A percentile compares a stretch with the other conserved stretches of the same genome.
These are phyloP conservation scores for Coenonympha arcania DNA, from an alignment of 2,888 invertebrate species.

Conservation along the genomic window DNA sequence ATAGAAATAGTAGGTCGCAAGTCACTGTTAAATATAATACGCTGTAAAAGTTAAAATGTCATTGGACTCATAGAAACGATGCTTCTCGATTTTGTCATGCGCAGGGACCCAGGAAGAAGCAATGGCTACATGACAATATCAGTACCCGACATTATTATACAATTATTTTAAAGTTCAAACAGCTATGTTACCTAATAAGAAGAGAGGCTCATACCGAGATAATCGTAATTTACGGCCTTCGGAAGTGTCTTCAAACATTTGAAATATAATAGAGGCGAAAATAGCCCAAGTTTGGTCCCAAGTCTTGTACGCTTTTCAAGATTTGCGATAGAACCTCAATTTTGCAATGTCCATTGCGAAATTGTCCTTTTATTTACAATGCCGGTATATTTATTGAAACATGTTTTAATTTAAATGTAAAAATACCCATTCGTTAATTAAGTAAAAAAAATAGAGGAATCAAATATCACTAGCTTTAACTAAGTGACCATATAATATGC, in stretches of 20 bases:
- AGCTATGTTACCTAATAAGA: conserved; percentile 14
- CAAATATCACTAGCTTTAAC: too few species aligned
- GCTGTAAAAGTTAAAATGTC: neutral
- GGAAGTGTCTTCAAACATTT: conserved; percentile 8
- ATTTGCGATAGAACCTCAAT: conserved; percentile 65
- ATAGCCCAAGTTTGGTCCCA: conserved; percentile 30
- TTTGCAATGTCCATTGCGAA: conserved; percentile 53
- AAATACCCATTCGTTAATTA: too few species aligned
- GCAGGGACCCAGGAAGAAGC: neutral
- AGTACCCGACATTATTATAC: conserved; percentile 7
- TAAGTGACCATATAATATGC: too few species aligned
- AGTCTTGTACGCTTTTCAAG: conserved; percentile 56
- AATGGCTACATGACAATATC: neutral
- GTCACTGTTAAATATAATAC: neutral
- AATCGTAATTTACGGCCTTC: conserved; percentile 13
- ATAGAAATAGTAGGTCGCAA: neutral
- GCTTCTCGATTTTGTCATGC: neutral
- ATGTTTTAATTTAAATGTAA: conserved; percentile 7
- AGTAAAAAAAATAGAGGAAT: too few species aligned
- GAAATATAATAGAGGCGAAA: conserved; percentile 9
- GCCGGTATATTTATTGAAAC: conserved; percentile 51
- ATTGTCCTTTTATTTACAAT: conserved; percentile 49
- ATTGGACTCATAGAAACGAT: neutral
- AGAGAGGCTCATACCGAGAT: conserved; percentile 5
- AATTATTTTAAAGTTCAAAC: conserved; percentile 20